A percentile compares a stretch with the other conserved stretches of the same genome.
Conservation (phyloP, 2,113 vertebrate species). For the Toxostoma redivivum region DNA sequence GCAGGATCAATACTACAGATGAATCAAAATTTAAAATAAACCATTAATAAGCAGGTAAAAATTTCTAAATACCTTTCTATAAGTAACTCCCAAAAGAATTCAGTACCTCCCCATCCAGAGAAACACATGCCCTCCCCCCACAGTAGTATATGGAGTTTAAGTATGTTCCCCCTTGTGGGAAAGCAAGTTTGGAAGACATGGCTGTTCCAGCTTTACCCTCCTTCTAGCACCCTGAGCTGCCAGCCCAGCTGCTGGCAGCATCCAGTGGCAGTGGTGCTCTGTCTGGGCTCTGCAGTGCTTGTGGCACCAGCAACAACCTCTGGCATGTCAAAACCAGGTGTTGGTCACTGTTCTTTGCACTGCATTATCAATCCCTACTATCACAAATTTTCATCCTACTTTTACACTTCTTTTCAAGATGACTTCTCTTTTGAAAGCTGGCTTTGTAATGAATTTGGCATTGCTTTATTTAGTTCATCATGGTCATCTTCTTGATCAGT, state of each 20-base stretch:
- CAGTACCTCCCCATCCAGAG: neutral
- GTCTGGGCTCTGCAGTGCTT: neutral
- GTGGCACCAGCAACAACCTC: neutral
- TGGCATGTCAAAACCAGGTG: neutral
- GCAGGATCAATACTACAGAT: neutral
- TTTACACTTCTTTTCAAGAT: neutral
- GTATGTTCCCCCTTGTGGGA: accelerated
- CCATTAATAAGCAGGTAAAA: neutral
- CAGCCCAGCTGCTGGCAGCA: neutral
- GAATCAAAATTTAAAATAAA: neutral
- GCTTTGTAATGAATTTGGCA: neutral
- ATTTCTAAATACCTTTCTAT: neutral
- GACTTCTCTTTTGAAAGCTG: neutral
- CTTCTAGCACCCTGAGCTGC: neutral
- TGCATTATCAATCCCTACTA: neutral
- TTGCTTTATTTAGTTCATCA: neutral
- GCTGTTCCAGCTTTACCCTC: neutral
- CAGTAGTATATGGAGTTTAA: neutral
- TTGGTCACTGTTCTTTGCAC: neutral
- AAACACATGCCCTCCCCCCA: accelerated
- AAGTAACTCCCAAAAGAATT: neutral
- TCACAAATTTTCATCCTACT: neutral
- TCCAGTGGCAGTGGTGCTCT: accelerated
- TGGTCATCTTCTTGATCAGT: neutral
- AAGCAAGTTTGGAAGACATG: neutral